Conservation (phyloP, 2,888 invertebrate species). For the Agrypnus murinus region DNA sequence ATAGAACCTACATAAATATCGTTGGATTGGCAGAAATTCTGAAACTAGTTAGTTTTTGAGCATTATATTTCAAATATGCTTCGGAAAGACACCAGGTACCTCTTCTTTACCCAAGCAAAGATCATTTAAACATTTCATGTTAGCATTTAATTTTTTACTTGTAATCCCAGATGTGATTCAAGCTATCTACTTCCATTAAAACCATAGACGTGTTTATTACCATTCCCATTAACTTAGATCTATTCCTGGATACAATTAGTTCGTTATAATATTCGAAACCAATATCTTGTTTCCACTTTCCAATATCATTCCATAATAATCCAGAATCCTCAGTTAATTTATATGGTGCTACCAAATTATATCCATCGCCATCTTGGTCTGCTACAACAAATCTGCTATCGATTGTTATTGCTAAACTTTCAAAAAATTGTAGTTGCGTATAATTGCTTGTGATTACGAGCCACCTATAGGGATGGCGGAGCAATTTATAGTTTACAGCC, state of each 20-base stretch:
- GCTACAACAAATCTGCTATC: constrained; percentile 2
- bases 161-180: constrained; percentile 71
- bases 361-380: not conserved
- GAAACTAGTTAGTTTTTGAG: no score
- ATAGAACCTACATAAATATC: no score
- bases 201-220: constrained; percentile 62
- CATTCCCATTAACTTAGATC: constrained; percentile 62
- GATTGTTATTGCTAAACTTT: not conserved
- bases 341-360: constrained; percentile 49
- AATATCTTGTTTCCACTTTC: constrained; percentile 42
- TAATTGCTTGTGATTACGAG: constrained; percentile 45
- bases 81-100: no score
- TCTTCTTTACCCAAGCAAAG: no score
- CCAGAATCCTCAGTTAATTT: constrained; percentile 52
- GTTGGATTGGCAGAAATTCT: no score
- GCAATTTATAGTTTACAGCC: constrained; percentile 57
- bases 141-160: constrained; percentile 55
- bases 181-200: constrained; percentile 67
- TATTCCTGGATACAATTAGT: constrained; percentile 53
- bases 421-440: not conserved
- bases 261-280: constrained; percentile 51
- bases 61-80: no score
- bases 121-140: not conserved
- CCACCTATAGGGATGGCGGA: constrained; percentile 61
- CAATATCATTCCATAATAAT: constrained; percentile 50